These are phyloP conservation scores for Scaptomyza parva DNA, from an alignment of 2,888 invertebrate species.

Conservation along the genomic window DNA sequence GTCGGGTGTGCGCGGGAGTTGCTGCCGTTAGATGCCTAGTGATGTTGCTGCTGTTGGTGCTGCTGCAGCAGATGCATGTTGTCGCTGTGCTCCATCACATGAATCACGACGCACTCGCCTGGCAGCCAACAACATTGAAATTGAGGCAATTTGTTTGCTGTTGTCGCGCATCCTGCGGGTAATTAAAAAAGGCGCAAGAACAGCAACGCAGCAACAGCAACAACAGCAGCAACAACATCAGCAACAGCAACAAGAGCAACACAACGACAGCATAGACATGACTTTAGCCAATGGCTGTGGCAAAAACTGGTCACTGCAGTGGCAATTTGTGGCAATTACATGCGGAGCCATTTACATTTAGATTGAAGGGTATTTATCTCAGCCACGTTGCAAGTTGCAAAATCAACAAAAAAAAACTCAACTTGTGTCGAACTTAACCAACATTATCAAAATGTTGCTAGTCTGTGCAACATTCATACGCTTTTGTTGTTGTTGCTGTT, in stretches of 20 bases:
- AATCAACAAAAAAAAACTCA: conserved; percentile 14
- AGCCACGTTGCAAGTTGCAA: conserved; percentile 54
- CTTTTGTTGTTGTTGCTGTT: not conserved
- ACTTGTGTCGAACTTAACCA: conserved; percentile 38
- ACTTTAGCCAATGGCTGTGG: conserved; percentile 70
- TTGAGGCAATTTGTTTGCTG: conserved; percentile 81
- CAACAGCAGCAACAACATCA: too few relatives aligned
- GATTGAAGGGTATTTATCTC: conserved; percentile 82
- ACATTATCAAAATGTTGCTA: conserved; percentile 59
- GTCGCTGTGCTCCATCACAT: conserved; percentile 73
- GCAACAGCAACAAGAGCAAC: conserved; percentile 52
- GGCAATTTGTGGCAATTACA: conserved; percentile 83
- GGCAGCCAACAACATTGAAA: conserved; percentile 78
- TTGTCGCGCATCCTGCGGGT: conserved; percentile 82
- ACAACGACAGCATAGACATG: conserved; percentile 64
- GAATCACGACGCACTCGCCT: conserved; percentile 75
- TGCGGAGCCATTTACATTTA: conserved; percentile 83
- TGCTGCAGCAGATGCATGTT: conserved; percentile 67
- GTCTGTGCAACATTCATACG: conserved; percentile 6
- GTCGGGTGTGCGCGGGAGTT: conserved; percentile 66
- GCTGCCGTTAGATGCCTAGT: conserved; percentile 74
- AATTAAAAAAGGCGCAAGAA: conserved; percentile 81
- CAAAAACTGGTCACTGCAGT: conserved; percentile 81
- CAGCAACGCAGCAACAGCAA: conserved; percentile 57
- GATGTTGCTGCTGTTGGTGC: conserved; percentile 42